Conservation (phyloP, 1,140 invertebrate genomes). For the Akabosia matsudoensis region DNA sequence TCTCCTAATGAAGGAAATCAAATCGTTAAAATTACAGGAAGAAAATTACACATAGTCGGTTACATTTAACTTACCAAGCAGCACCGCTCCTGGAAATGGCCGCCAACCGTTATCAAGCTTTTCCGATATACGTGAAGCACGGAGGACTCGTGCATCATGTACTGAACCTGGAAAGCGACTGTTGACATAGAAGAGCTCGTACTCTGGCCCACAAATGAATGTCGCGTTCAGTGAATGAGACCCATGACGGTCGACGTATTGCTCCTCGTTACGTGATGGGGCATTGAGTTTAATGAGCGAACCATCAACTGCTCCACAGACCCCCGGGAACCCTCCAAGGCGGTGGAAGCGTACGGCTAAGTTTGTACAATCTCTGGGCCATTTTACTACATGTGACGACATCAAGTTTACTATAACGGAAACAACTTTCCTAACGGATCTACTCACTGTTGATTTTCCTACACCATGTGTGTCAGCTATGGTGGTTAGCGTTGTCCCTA, state of each 20-base stretch:
- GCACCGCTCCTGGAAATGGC: conserved; percentile 30
- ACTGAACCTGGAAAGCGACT: conserved; percentile 45
- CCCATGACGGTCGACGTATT: conserved; percentile 46
- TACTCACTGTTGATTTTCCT: conserved; percentile 43
- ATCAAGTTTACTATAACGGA: conserved; percentile 33
- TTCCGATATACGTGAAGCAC: conserved; percentile 38
- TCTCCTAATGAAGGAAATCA: no score
- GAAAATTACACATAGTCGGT: background rate
- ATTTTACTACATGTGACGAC: conserved; percentile 37
- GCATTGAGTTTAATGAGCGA: conserved; percentile 46
- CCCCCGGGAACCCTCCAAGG: background rate
- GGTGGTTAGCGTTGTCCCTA: conserved; percentile 40
- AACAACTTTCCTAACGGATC: conserved; percentile 33
- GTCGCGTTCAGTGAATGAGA: conserved; percentile 48
- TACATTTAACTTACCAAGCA: conserved; percentile 30
- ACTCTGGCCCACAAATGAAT: conserved; percentile 46
- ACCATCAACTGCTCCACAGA: background rate
- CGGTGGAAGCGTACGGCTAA: conserved; percentile 33
- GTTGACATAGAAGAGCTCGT: conserved; percentile 44
- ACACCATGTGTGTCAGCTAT: conserved; percentile 46
- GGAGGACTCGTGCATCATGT: conserved; percentile 46
- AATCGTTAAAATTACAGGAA: no score
- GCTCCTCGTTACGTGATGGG: conserved; percentile 40
- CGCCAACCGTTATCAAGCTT: conserved; percentile 35
- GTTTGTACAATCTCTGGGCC: conserved; percentile 32